phyloP scores from a whole-genome alignment of 2,888 invertebrate genomes.

The Globia sparganii region DNA sequence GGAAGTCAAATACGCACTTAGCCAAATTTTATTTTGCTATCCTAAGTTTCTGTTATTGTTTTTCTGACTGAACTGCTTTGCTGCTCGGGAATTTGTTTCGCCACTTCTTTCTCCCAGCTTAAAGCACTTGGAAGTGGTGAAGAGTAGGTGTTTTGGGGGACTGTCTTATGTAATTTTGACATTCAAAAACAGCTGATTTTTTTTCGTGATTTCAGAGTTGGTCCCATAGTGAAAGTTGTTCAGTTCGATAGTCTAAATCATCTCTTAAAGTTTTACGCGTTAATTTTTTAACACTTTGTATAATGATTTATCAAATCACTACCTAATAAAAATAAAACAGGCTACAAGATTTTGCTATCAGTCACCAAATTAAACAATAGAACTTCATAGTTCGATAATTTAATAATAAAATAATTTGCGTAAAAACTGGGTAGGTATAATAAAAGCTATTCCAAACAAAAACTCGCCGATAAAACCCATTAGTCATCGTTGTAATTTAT shows the following conservation, averaged over 20 bases:
- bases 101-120: not conserved
- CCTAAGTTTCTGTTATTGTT: not conserved
- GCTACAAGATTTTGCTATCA: constrained; percentile 28
- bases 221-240: no score
- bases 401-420: constrained; percentile 11
- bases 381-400: constrained; percentile 16
- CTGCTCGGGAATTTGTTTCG: not conserved
- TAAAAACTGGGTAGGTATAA: constrained; percentile 24
- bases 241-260: no score
- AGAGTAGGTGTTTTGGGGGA: not conserved
- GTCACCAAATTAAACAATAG: constrained; percentile 15
- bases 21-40: not conserved
- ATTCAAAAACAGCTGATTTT: not conserved
- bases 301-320: constrained; percentile 5
- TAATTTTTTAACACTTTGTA: no score
- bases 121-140: not conserved
- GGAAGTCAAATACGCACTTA: not conserved
- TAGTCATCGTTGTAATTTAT: constrained; percentile 35
- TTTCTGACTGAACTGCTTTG: not conserved
- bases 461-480: constrained; percentile 25
- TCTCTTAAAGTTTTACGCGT: no score
- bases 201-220: no score
- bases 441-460: constrained; percentile 26
- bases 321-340: constrained; percentile 11
- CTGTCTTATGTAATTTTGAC: not conserved